A percentile compares a stretch with the other conserved stretches of the same genome.
phyloP scores from a whole-genome alignment of 1,140 invertebrate genomes.

The Neomicropteryx cornuta region DNA sequence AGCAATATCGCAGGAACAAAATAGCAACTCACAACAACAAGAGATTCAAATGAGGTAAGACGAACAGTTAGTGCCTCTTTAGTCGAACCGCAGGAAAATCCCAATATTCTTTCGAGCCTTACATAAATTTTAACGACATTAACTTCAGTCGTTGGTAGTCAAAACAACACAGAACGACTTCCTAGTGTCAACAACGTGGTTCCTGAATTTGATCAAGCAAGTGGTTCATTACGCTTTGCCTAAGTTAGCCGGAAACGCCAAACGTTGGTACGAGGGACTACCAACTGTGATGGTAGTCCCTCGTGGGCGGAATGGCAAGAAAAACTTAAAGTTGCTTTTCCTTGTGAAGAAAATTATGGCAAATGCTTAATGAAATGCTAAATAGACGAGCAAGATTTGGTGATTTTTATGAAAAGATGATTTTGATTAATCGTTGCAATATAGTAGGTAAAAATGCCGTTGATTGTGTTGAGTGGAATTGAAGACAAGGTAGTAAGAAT shows the following conservation, averaged over 20 bases:
- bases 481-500: conserved; percentile 2
- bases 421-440: conserved; percentile 4
- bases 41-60: no score
- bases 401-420: conserved; percentile 7
- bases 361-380: conserved; percentile 6
- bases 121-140: no score
- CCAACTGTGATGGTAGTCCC: conserved; percentile 9
- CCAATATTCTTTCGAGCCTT: no score
- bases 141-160: no score
- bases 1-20: no score
- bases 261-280: conserved; percentile 12
- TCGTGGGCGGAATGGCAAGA: conserved; percentile 13
- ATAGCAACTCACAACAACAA: no score
- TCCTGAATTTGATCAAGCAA: no score
- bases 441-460: conserved; percentile 5
- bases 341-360: conserved; percentile 7
- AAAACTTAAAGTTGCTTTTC: conserved; percentile 11
- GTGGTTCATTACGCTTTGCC: conserved; percentile 6
- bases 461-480: conserved; percentile 6
- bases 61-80: no score
- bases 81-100: no score
- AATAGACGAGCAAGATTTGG: conserved; percentile 4
- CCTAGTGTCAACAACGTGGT: no score
- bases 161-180: no score
- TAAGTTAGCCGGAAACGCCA: conserved; percentile 8